Conservation (phyloP, 1,140 invertebrate genomes). For the Tetramorium simillimum region DNA sequence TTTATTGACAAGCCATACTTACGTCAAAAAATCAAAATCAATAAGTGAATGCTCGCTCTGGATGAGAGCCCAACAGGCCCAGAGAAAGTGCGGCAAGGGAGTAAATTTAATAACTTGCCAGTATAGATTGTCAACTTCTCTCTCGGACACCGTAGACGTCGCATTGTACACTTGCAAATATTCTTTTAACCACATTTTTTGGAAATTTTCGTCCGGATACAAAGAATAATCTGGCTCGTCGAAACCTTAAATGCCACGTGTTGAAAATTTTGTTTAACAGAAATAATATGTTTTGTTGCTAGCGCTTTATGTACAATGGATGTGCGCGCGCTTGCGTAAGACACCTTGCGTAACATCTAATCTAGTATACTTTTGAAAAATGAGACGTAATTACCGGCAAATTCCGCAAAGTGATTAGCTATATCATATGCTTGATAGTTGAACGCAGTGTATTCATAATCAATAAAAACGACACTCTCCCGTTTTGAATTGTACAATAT, state of each 20-base stretch:
- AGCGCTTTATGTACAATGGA: neutral
- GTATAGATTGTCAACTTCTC: slow-evolving; percentile 90
- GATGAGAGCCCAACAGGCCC: slow-evolving; percentile 97
- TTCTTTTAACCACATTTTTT: slow-evolving; percentile 92
- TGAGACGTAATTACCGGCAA: slow-evolving; percentile 90
- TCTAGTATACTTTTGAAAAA: neutral
- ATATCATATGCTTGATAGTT: slow-evolving; percentile 99
- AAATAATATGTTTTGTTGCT: neutral
- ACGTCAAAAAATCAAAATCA: slow-evolving; percentile 97
- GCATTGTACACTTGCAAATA: slow-evolving; percentile 90
- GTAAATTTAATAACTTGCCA: slow-evolving; percentile 93
- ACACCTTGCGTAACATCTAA: neutral
- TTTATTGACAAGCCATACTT: slow-evolving; percentile 82
- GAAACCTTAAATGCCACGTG: slow-evolving; percentile 86
- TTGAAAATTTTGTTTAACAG: slow-evolving; percentile 15
- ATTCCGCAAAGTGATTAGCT: slow-evolving; percentile 99
- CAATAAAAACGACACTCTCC: slow-evolving; percentile 95
- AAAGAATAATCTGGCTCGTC: slow-evolving; percentile 90
- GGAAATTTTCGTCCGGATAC: slow-evolving; percentile 93
- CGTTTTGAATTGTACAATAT: slow-evolving; percentile 93
- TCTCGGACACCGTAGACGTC: slow-evolving; percentile 83
- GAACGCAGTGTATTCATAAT: slow-evolving; percentile 97
- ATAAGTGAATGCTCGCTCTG: slow-evolving; percentile 96
- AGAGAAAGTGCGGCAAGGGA: slow-evolving; percentile 94
- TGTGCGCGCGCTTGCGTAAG: too few relatives aligned